phyloP scores from a whole-genome alignment of 1,140 invertebrate species.

The Popillia japonica region DNA sequence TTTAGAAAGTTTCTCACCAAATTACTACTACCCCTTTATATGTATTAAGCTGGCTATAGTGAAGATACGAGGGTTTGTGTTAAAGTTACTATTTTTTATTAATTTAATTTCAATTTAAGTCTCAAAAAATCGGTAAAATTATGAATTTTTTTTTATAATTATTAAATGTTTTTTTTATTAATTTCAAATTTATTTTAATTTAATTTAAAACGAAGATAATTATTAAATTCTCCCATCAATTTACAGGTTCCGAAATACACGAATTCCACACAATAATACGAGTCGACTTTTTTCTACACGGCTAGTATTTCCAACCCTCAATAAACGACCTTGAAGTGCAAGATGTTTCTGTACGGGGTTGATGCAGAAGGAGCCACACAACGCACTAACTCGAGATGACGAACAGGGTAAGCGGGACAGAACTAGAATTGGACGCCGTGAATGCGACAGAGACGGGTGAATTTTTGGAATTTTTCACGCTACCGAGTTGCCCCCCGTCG shows the following conservation, averaged over 20 bases:
- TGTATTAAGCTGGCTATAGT: too few relatives aligned
- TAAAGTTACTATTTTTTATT: too few relatives aligned
- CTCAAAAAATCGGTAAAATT: too few relatives aligned
- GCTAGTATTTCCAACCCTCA: constrained; percentile 51
- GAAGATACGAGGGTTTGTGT: too few relatives aligned
- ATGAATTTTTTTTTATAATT: too few relatives aligned
- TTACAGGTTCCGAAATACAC: too few relatives aligned
- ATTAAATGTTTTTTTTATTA: too few relatives aligned
- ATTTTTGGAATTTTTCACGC: constrained; percentile 46
- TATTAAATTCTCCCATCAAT: too few relatives aligned
- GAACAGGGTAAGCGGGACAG: background rate
- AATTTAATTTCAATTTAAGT: too few relatives aligned
- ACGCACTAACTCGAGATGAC: constrained; percentile 25
- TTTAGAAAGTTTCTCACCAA: too few relatives aligned
- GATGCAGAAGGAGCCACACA: constrained; percentile 35
- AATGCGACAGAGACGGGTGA: constrained; percentile 37
- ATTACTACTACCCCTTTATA: background rate
- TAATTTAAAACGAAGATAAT: too few relatives aligned
- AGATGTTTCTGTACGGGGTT: constrained; percentile 49
- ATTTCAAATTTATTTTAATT: too few relatives aligned
- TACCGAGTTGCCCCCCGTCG: constrained; percentile 18
- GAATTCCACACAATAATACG: background rate
- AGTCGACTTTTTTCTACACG: constrained; percentile 38
- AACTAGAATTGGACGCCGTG: background rate
- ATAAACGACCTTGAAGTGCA: constrained; percentile 48